These are phyloP conservation scores for Muschampia plurimacula DNA, from an alignment of 2,888 invertebrate species.

Conservation along the genomic window DNA sequence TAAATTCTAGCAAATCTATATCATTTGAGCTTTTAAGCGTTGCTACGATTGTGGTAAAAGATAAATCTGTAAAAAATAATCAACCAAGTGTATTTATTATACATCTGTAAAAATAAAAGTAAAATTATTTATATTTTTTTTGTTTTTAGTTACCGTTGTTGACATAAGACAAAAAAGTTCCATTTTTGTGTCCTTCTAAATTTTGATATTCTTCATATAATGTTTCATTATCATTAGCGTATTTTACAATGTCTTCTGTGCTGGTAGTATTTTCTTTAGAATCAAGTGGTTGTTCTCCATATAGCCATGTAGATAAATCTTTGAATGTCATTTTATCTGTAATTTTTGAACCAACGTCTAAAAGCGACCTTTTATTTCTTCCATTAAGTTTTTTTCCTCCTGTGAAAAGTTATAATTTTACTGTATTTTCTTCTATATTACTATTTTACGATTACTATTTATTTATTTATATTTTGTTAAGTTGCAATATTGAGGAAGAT, in stretches of 20 bases:
- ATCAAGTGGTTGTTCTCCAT: slow-evolving; percentile 46
- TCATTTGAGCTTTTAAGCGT: slow-evolving; percentile 2
- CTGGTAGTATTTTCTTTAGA: slow-evolving; percentile 15
- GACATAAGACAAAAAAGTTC: neutral
- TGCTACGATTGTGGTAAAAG: neutral
- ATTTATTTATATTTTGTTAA: too few relatives aligned
- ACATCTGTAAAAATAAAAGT: neutral
- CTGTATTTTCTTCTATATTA: too few relatives aligned
- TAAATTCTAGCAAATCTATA: slow-evolving; percentile 19
- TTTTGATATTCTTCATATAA: neutral
- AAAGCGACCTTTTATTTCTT: slow-evolving; percentile 50
- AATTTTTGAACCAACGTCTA: neutral
- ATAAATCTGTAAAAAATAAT: slow-evolving; percentile 8
- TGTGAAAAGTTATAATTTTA: slow-evolving; percentile 38
- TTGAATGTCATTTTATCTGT: slow-evolving; percentile 44
- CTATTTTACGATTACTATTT: too few relatives aligned
- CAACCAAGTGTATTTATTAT: neutral
- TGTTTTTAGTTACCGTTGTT: neutral
- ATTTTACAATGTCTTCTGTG: slow-evolving; percentile 18
- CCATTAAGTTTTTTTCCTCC: slow-evolving; percentile 37
- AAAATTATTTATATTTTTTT: neutral
- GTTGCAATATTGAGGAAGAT: too few relatives aligned
- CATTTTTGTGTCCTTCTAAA: neutral
- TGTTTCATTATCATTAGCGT: slow-evolving; percentile 12
- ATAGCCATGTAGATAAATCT: slow-evolving; percentile 56